phyloP scores from a whole-genome alignment of 2,113 vertebrate genomes.

The Mobula hypostoma region DNA sequence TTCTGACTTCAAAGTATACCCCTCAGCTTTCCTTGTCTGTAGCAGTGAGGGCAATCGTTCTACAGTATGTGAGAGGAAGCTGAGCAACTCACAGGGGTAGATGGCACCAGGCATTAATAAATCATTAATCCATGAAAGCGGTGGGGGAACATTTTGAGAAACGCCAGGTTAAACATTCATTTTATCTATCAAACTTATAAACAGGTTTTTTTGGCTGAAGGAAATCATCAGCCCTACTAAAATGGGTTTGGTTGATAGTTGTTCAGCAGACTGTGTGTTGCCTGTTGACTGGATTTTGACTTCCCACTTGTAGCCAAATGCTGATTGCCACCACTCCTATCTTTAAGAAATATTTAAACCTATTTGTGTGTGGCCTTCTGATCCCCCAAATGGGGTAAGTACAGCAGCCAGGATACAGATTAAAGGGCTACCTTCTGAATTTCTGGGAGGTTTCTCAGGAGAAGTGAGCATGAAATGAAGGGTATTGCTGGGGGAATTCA shows the following conservation, averaged over 20 bases:
- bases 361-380: neutral
- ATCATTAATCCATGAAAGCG: slow-evolving; percentile 22
- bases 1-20: neutral
- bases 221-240: neutral
- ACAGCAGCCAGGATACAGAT: neutral
- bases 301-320: neutral
- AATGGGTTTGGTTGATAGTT: neutral
- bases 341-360: neutral
- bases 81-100: neutral
- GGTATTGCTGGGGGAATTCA: too few species aligned
- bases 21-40: neutral
- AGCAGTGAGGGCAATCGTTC: neutral
- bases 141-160: neutral
- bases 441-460: neutral
- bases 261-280: neutral
- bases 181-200: neutral
- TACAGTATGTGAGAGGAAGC: neutral
- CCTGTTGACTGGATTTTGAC: neutral
- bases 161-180: slow-evolving; percentile 2
- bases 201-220: neutral
- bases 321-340: neutral
- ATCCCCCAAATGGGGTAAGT: neutral
- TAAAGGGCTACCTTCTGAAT: neutral
- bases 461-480: neutral
- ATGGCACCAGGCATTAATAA: neutral